Evolutionary conservation across 2,888 invertebrate genomes (phyloP), one percentile per base, ranked within the genome.

Genomic region (Cepaea hortensis): DNA sequence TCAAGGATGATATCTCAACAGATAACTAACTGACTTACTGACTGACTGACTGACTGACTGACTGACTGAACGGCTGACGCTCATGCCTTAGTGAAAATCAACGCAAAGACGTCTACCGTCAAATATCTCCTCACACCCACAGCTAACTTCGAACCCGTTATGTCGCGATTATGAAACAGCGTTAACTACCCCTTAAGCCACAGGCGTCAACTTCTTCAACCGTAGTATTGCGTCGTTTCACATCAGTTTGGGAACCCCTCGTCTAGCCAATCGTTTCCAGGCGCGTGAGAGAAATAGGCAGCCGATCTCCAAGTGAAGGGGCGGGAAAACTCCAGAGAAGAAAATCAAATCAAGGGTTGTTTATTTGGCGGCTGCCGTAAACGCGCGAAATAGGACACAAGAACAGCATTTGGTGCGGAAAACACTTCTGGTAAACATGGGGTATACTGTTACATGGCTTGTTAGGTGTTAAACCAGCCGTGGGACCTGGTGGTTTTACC

Each of bases 401-500:
- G 76, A 76, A 76, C 50, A 50, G 50, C 50, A 76, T 76, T 76
- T 76, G 50, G 76, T 50, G 76, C 76, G 20, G 76, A 20, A 55
- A 76, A 48, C 50, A 20, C n/a, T 76, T 76, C 50, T 50, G 20
- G 55, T 18, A 76, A 76, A 76, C 76, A 76, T 6, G 6, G 20
- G 76, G 76, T 18, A 50, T 76, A 48, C 9, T n/a, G 20, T 68
- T 76, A 4, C 76, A 55, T 55, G 4, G 50, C 5, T 50, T 20
- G 50, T 20, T 20, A 7, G 9, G 76, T 18, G 20, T 50, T 50
- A 7, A 76, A 76, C 48, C 50, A 50, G 50, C 20, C 46, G 11
- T 46, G 55, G 11, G 55, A 55, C 55, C 55, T 55, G 55, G 11
- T 55, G 55, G 55, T 55, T 46, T 75, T 46, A 5, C 11, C 75